phyloP scores from a whole-genome alignment of 2,797 vertebrate species.

The Adelosebastes latens region DNA sequence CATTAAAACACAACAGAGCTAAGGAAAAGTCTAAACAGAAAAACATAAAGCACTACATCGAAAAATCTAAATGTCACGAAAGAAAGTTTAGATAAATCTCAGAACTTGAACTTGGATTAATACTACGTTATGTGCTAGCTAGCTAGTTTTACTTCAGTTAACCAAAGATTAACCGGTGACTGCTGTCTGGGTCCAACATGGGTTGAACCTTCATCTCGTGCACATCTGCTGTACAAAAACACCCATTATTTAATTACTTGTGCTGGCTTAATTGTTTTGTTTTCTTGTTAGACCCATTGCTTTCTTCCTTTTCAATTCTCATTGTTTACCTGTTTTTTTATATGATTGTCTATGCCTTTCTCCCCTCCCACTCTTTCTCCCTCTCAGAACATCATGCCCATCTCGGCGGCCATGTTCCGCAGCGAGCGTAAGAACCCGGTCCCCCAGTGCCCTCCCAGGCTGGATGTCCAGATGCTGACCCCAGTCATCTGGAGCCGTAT shows the following conservation, averaged over 20 bases:
- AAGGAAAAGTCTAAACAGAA: no score
- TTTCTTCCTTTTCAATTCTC: not conserved
- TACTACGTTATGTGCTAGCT: no score
- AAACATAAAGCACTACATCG: no score
- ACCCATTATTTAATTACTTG: not conserved
- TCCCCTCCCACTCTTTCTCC: not conserved
- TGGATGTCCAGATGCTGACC: constrained; percentile 89
- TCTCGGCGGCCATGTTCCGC: constrained; percentile 95
- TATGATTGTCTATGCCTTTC: not conserved
- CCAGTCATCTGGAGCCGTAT: constrained; percentile 95
- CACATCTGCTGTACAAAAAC: not conserved
- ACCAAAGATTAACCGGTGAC: not conserved
- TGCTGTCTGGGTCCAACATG: not conserved
- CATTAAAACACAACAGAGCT: no score
- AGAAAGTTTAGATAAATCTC: no score
- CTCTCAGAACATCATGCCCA: constrained; percentile 96
- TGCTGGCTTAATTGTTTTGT: not conserved
- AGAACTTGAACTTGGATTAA: no score
- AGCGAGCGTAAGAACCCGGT: constrained; percentile 92
- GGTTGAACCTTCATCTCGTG: not conserved
- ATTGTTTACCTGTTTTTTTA: not conserved
- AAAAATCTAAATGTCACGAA: no score
- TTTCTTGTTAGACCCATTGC: not conserved
- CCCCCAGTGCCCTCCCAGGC: constrained; percentile 91
- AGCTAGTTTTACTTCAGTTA: no score